Base-by-base conservation (phyloP, 2,888 invertebrate genomes). In the Melipona bicolor region DNA sequence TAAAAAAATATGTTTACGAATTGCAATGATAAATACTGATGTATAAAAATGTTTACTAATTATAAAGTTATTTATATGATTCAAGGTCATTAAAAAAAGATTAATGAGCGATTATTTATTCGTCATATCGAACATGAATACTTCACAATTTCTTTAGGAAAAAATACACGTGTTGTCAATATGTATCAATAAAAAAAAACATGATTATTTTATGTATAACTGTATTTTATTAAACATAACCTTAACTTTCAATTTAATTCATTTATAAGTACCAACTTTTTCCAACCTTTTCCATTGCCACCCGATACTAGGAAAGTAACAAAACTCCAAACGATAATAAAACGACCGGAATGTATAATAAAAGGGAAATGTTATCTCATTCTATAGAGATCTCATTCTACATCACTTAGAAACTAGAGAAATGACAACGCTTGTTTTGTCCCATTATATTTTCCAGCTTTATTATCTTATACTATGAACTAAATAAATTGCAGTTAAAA, bases 401-500 rank as follows among this genome's bases (percentile, higher is more conserved):
- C 5, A 64, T 64, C 27, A 64, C 13, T 64, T 64, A 64, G 24
- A 64, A 61, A 19, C 11, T 49, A 61, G 49, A 64, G 36, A 74
- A 87, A 81, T 78, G 62, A 87, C 54, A 83, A 83, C 82, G 73
- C 73, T 50, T 50, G n/a, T 68, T 62, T 62, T 64, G 65, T 82
- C 67, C 79, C 79, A 82, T 79, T 84, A 87, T 79, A 77, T 86
- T 80, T 84, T 84, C 82, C 84, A 87, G 82, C 87, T 87, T 86
- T 87, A 85, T 86, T 86, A 79, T 81, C 84, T 81, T 80, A 91
- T 91, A 91, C 93, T 94, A 94, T 92, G 91, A 93, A 92, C 93
- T 93, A 93, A 92, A 92, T 92, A 92, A 92, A 90, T 93, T 92
- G 92, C 92, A 91, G 90, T 92, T 93, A 93, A 93, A 93, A 93